Base-by-base conservation (phyloP, 2,113 vertebrate genomes). In the Osmerus eperlanus region DNA sequence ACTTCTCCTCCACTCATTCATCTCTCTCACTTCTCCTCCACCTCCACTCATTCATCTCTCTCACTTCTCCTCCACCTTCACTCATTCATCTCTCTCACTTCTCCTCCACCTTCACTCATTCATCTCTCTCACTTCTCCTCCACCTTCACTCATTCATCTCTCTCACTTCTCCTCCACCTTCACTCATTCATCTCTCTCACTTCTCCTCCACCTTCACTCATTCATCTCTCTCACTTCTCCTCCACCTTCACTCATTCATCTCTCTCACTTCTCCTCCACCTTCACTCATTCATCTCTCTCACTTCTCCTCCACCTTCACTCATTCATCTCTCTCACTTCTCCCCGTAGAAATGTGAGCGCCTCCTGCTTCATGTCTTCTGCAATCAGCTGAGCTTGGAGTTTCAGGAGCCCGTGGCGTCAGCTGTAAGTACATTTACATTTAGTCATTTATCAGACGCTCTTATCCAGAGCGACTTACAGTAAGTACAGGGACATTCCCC, bases 381-480 rank as follows among this genome's bases (percentile, higher is more conserved):
- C 82, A 96, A 98, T 76, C 96, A 97, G 87, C 91, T 99, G 89
- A 98, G 97, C 79, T 94, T 96, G 81, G 96, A 96, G 82, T 99
- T 99, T 89, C 95, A 97, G 62, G 95, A 99, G 86, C 96, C 97
- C 18, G 97, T 99, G 71, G 89, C 96, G 73, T 90, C 85, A 82
- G 94, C 97, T 89, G 97, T 99, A 91, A 98, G 97, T 96, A 23
- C 23, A 23, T 23, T 23, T 23, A 23, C 23, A 23, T 23, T 23
- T 23, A 23, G 23, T 23, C 23, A 23, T 23, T 23, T 23, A 23
- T 1, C 23, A 23, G 23, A 23, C 23, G 23, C 23, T 1, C 2
- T 23, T 23, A 23, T 23, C 1, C 1, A 23, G 23, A 23, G 23
- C 23, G 23, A 23, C 23, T 23, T 23, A 23, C 23, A 23, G 23